Conservation (phyloP, 1,140 invertebrate genomes). For the Telenomus remus region DNA sequence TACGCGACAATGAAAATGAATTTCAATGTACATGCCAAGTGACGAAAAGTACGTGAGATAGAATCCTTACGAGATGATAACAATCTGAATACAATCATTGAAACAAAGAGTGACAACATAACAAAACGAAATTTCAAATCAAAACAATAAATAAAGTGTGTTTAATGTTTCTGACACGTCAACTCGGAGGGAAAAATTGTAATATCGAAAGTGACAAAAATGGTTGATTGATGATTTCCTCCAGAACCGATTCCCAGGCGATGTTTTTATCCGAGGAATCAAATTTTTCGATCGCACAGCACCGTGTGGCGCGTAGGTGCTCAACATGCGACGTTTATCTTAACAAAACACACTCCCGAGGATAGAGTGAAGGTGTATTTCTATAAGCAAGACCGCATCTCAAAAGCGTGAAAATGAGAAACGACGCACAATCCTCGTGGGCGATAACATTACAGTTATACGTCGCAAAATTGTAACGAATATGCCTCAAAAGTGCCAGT, state of each 20-base stretch:
- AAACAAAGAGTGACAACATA: too few relatives aligned
- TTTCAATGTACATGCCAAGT: constrained; percentile 18
- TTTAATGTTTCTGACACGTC: too few relatives aligned
- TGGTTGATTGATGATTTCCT: too few relatives aligned
- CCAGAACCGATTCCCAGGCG: too few relatives aligned
- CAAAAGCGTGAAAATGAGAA: constrained; percentile 55
- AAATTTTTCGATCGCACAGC: not conserved
- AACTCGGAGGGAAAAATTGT: too few relatives aligned
- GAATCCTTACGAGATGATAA: too few relatives aligned
- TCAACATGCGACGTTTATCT: constrained; percentile 33
- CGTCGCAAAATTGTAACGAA: constrained; percentile 12
- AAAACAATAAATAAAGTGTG: too few relatives aligned
- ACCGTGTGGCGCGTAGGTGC: constrained; percentile 30
- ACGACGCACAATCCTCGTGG: constrained; percentile 40
- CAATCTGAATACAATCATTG: too few relatives aligned
- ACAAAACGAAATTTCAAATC: too few relatives aligned
- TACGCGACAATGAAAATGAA: constrained; percentile 36
- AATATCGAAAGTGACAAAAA: too few relatives aligned
- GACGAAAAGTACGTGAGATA: too few relatives aligned
- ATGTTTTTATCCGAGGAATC: constrained; percentile 3
- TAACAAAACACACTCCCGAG: constrained; percentile 19
- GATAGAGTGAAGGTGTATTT: constrained; percentile 37
- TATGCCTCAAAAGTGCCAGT: constrained; percentile 31
- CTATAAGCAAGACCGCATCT: constrained; percentile 42
- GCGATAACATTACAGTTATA: constrained; percentile 43